These are phyloP conservation scores for Epinephelus fuscoguttatus DNA, from an alignment of 2,113 vertebrate species.

Conservation along the genomic window DNA sequence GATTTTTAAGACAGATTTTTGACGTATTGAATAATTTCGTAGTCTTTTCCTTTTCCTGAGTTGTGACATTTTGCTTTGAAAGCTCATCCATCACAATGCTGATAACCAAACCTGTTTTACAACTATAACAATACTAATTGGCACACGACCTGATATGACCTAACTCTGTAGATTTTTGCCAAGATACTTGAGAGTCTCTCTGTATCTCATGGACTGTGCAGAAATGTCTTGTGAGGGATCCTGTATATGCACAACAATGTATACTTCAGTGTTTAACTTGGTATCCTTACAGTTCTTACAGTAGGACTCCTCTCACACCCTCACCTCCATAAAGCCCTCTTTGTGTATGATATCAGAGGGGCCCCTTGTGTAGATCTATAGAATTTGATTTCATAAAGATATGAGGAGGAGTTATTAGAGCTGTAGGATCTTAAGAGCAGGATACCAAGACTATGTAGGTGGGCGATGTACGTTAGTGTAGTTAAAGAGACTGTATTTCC, in stretches of 20 bases:
- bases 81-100: neutral
- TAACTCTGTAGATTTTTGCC: neutral
- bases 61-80: neutral
- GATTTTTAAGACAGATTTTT: neutral
- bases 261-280: neutral
- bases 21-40: neutral
- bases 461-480: neutral
- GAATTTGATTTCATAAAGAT: neutral
- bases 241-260: neutral
- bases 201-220: neutral
- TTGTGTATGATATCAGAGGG: neutral
- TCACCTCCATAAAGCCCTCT: neutral
- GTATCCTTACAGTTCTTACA: neutral
- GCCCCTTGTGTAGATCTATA: neutral
- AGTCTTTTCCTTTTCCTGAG: neutral
- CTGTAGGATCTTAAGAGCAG: neutral
- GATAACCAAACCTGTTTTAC: slow-evolving; percentile 14
- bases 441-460: neutral
- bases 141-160: neutral
- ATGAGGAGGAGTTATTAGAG: too few species aligned
- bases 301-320: neutral
- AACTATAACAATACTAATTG: slow-evolving; percentile 8
- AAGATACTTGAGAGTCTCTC: neutral
- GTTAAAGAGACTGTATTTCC: neutral
- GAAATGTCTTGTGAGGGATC: neutral